Percentiles rank a stretch among this genome's conserved stretches.
Conservation (phyloP, 2,113 vertebrate genomes). For the Gobius niger region DNA sequence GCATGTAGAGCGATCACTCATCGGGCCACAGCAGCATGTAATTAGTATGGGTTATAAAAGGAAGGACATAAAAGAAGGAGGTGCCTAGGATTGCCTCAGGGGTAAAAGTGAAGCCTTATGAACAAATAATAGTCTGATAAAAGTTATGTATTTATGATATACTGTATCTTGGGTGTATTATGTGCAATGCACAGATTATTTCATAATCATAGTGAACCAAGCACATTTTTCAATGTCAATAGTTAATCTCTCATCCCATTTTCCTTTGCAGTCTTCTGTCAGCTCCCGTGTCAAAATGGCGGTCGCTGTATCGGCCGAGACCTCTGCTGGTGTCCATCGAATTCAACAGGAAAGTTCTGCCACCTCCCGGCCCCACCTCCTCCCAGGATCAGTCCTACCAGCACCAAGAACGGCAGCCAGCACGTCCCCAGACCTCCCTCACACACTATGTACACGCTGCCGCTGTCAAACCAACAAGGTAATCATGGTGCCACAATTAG, state of each 20-base stretch:
- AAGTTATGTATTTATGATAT: too few relatives aligned
- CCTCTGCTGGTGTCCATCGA: conserved; percentile 80
- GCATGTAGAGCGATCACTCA: conserved; percentile 35
- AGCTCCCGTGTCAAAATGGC: conserved; percentile 79
- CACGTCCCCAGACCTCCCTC: conserved; percentile 51
- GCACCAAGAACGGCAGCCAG: conserved; percentile 44
- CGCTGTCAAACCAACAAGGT: conserved; percentile 81
- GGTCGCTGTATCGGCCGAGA: conserved; percentile 79
- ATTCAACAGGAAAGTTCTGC: conserved; percentile 82
- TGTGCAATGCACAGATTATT: too few relatives aligned
- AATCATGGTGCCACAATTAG: neutral
- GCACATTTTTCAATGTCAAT: neutral
- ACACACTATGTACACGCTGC: conserved; percentile 77
- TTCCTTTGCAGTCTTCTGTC: conserved; percentile 76
- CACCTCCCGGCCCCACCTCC: conserved; percentile 71
- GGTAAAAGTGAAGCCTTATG: conserved; percentile 29
- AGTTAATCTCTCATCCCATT: neutral
- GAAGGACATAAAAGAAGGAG: conserved; percentile 34
- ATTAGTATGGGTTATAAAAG: conserved; percentile 27
- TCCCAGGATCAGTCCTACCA: conserved; percentile 38
- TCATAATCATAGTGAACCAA: neutral
- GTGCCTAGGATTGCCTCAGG: conserved; percentile 22
- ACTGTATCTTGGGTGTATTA: too few relatives aligned
- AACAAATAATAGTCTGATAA: too few relatives aligned
- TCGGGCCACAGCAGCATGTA: conserved; percentile 22